Conservation (phyloP, 2,113 vertebrate genomes). For the Heterochromis multidens region DNA sequence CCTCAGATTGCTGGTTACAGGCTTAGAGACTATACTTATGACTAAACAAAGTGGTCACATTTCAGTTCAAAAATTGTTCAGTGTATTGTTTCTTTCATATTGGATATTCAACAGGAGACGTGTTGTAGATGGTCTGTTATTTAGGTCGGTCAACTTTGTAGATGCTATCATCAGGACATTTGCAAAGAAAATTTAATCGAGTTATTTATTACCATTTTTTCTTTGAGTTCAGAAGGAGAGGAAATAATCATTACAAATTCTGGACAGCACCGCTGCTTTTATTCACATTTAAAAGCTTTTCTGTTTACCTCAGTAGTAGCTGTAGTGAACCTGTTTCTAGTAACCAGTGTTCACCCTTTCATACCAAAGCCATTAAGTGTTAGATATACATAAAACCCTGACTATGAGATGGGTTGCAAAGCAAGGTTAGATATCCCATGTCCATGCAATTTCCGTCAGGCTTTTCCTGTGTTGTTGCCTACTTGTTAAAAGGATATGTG, state of each 20-base stretch:
- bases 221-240: neutral
- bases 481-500: neutral
- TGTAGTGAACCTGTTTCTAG: conserved; percentile 5
- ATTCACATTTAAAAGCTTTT: neutral
- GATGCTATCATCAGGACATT: neutral
- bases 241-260: neutral
- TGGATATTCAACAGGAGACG: neutral
- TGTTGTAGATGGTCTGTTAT: neutral
- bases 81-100: neutral
- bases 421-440: neutral
- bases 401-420: neutral
- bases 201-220: neutral
- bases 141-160: neutral
- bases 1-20: neutral
- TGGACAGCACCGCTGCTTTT: neutral
- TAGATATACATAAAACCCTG: neutral
- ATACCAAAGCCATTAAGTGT: conserved; percentile 17
- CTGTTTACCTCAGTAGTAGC: neutral
- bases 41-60: neutral
- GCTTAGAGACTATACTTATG: neutral
- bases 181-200: neutral
- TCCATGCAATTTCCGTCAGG: neutral
- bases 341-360: neutral
- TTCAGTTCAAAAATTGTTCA: neutral
- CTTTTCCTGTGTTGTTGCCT: neutral